Base-by-base conservation (phyloP, 2,888 invertebrate species). In the Thymelicus acteon region DNA sequence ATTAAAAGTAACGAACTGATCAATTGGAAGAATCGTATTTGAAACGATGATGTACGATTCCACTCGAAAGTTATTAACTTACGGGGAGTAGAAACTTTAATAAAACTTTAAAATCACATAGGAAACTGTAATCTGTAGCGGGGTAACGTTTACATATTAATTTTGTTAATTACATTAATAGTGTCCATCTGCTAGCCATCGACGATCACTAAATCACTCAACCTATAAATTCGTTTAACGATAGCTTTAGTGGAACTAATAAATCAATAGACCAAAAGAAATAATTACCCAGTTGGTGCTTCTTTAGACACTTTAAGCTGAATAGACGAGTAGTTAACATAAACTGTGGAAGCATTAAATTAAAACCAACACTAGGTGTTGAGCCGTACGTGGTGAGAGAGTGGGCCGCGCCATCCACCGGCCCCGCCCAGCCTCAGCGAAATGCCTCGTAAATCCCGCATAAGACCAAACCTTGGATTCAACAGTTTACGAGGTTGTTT, bases 401-500 rank as follows among this genome's bases (percentile, higher is more conserved):
- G 31, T 31, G 8, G 13, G 57, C 44, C 44, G 44, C 44, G 12
- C 40, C 40, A 10, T 10, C 8, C 40, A 12, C 44, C 12, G 44
- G 12, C 31, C 2, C 31, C 31, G 31, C 31, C 31, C 52, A 3
- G 48, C n/a, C 37, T 60, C 39, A 5, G 49, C 19, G 37, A 12
- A 61, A 19, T 13, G 37, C 47, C 2, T 47, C 62, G 40, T 62
- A 47, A 62, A 61, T 49, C 54, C 40, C 12, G n/a, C 44, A 39
- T 47, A 58, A 61, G 6, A 63, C 47, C 57, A 7, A 58, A 47
- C 69, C 19, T 24, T 47, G 58, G 60, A 67, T 49, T 67, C n/a
- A 7, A 24, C 13, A 60, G 49, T 69, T 69, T 69, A 68, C 57
- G 68, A 69, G 48, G 37, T 60, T 69, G 52, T 57, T 69, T 67